Conservation (phyloP, 2,113 vertebrate species). For the Falcunculus frontatus region DNA sequence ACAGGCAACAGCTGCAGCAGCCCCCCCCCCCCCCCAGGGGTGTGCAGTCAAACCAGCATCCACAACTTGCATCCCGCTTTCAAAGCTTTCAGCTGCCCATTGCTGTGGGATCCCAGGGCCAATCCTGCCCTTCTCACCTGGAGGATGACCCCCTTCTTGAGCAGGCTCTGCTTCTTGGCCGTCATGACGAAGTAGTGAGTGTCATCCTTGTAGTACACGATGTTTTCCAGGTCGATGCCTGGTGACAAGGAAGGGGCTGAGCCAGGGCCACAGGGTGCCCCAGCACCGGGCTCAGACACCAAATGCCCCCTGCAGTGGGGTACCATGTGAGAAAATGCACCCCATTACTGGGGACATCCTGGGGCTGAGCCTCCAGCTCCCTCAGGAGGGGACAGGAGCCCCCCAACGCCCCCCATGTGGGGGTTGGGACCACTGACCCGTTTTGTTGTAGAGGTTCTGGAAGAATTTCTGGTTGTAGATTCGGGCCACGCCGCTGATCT, state of each 20-base stretch:
- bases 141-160: slow-evolving; percentile 87
- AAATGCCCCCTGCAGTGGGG: neutral
- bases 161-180: slow-evolving; percentile 92
- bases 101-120: fast-evolving
- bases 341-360: neutral
- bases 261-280: neutral
- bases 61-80: neutral
- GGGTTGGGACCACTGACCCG: slow-evolving; percentile 65
- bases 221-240: slow-evolving; percentile 96
- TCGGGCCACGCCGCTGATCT: slow-evolving; percentile 92
- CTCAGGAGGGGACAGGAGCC: no score
- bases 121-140: slow-evolving; percentile 70
- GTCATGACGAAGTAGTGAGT: slow-evolving; percentile 99
- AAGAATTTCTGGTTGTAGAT: slow-evolving; percentile 98
- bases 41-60: neutral
- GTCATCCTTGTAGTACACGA: slow-evolving; percentile 96
- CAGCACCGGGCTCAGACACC: neutral
- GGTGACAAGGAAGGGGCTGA: neutral
- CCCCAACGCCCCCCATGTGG: fast-evolving
- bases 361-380: neutral
- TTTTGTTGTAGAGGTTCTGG: slow-evolving; percentile 85
- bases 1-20: neutral
- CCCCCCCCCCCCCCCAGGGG: no score
- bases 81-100: neutral
- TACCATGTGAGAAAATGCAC: fast-evolving